Evolutionary conservation across 2,113 vertebrate species (phyloP), one percentile per base, ranked within the genome.

Genomic region (Psittacula cyanocephala): DNA sequence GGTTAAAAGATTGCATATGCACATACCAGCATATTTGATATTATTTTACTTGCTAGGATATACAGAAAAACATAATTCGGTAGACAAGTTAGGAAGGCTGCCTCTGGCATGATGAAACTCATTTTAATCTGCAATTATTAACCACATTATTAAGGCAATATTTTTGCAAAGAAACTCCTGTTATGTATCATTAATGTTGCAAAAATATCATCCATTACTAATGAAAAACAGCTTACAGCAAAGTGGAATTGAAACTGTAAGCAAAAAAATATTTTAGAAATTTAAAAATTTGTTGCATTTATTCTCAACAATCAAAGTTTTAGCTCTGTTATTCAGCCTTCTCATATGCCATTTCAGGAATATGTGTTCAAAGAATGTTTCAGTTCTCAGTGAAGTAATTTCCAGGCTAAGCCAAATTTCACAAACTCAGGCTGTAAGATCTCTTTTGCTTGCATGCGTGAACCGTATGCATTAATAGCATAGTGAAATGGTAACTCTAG

Each of bases 101-200:
- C 46, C 11, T 71, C 65, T 89, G 25, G 4, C 35, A 22, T 70
- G 37, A 74, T 89, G 46, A 84, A 79, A 91, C 53, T 91, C 17
- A 33, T 85, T 96, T 72, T 74, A 72, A 53, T 91, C 46, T 93
- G 35, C 59, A 71, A 70, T 85, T 94, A 85, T 87, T 94, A 87
- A 88, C 39, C 50, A 52, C 11, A 94, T 86, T 91, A 94, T 79
- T 96, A 90, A 64, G 60, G 33, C 37, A 39, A 25, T 41, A 28
- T 55, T 82, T 89, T 60, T 91, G 77, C 71, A 79, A 80, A 27
- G 5, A 47, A 84, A 81, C 80, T 88, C 24, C 19, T 76, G 15
- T 46, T 85, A 53, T 93, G 68, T 83, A 70, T 70, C 7, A 49
- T 89, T 95, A 95, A 86, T 90, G 23, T 46, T 92, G 77, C 60